Evolutionary conservation across 2,888 invertebrate genomes (phyloP), one percentile per base, ranked within the genome.

Genomic region (Drosophila hamatofila): DNA sequence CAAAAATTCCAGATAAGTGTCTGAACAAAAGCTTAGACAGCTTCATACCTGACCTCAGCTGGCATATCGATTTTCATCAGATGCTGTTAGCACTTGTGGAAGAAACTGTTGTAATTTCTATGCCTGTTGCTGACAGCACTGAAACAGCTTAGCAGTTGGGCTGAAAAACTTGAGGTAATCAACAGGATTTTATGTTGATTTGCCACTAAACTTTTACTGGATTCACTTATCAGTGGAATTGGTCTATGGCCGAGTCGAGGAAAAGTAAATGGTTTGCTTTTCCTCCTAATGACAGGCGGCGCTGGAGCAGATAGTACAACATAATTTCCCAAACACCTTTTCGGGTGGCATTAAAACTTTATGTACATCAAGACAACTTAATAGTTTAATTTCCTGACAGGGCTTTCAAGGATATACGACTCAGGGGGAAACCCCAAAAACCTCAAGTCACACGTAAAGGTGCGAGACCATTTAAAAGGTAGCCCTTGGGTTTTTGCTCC

Each of bases 381-480:
- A 88, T 85, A 85, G 84, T 84, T 88, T 84, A 85, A 84, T 84
- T 88, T 84, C 86, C 83, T 80, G 70, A 58, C 72, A 52, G 62
- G 37, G 72, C 54, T 75, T 79, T 57, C 37, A 75, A 64, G 23
- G 41, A 64, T 44, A 69, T 55, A 35, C 41, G 54, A 18, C 30
- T 27, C 49, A 35, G 41, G 18, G 48, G 48, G 46, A 70, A 68
- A 44, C 23, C 30, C 52, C 23, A 33, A 23, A 69, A 70, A 54
- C 63, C 63, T 55, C 60, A 63, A 51, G 56, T n/a, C 27, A 27
- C 57, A 62, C 41, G 52, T 67, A 69, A 84, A 75, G 71, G 64
- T 78, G 57, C 48, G 42, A 70, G 69, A 52, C 57, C 71, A 64
- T 68, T 58, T 54, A 77, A 75, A 77, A 59, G 66, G 64, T 18